Conservation (phyloP, 2,797 vertebrate genomes). For the Ctenopoma kingsleyae region DNA sequence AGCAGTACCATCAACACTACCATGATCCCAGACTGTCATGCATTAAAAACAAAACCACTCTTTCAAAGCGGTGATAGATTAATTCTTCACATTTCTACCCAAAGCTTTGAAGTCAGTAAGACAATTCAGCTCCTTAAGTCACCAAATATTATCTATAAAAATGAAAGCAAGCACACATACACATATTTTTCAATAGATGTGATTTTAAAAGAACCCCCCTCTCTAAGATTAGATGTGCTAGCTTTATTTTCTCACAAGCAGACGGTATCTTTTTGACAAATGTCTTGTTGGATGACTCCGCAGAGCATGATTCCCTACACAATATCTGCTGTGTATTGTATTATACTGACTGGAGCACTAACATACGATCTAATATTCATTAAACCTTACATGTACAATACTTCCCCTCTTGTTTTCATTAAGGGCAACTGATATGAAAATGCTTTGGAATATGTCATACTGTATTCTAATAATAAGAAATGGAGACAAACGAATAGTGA, state of each 20-base stretch:
- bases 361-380: conserved; percentile 53
- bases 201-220: conserved; percentile 27
- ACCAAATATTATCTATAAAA: conserved; percentile 43
- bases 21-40: conserved; percentile 45
- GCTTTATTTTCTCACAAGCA: conserved; percentile 55
- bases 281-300: conserved; percentile 47
- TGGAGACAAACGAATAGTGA: conserved; percentile 69
- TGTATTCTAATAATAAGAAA: conserved; percentile 60
- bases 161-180: conserved; percentile 20
- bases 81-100: conserved; percentile 54
- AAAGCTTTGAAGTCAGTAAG: conserved; percentile 61
- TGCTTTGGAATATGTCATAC: conserved; percentile 60
- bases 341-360: conserved; percentile 21
- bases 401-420: conserved; percentile 57
- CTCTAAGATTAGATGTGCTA: conserved; percentile 60
- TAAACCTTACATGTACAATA: conserved; percentile 33
- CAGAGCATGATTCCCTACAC: conserved; percentile 37
- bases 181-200: conserved; percentile 28
- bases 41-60: conserved; percentile 53
- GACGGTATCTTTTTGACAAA: conserved; percentile 58
- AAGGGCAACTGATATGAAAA: conserved; percentile 48
- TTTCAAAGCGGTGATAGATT: conserved; percentile 40
- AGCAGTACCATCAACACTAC: conserved; percentile 53
- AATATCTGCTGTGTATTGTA: conserved; percentile 16
- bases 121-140: conserved; percentile 44